These are phyloP conservation scores for Fregetta grallaria DNA, from an alignment of 2,113 vertebrate species.

Conservation along the genomic window DNA sequence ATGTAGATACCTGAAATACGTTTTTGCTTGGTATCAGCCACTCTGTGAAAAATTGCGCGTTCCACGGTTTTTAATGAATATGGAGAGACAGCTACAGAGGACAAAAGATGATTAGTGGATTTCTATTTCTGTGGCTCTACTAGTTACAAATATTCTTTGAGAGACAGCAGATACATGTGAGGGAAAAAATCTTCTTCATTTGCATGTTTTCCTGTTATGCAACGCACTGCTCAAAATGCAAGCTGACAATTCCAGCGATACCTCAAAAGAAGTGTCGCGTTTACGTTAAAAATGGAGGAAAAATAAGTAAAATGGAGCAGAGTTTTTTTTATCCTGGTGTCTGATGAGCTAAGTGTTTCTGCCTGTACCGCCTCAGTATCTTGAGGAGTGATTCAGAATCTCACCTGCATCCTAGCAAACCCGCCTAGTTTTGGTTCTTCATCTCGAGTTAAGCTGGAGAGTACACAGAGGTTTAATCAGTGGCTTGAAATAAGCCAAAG, in stretches of 20 bases:
- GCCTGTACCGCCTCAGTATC: not conserved
- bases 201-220: constrained; percentile 49
- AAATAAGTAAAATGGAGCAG: not conserved
- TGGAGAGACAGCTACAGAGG: constrained; percentile 51
- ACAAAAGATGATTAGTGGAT: constrained; percentile 46
- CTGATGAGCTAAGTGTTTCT: not conserved
- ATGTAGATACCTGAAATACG: constrained; percentile 34
- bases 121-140: constrained; percentile 2
- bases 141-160: constrained; percentile 50
- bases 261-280: not conserved
- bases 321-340: not conserved
- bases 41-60: constrained; percentile 50
- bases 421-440: not conserved
- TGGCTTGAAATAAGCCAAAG: not conserved
- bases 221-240: not conserved
- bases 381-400: not conserved
- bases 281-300: not conserved
- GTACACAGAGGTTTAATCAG: not conserved
- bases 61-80: constrained; percentile 45
- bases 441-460: no score
- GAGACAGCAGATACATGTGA: constrained; percentile 41
- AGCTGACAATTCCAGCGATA: not conserved
- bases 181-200: constrained; percentile 55
- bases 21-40: constrained; percentile 52
- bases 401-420: not conserved